phyloP scores from a whole-genome alignment of 1,140 invertebrate species.

The Polyergus mexicanus region DNA sequence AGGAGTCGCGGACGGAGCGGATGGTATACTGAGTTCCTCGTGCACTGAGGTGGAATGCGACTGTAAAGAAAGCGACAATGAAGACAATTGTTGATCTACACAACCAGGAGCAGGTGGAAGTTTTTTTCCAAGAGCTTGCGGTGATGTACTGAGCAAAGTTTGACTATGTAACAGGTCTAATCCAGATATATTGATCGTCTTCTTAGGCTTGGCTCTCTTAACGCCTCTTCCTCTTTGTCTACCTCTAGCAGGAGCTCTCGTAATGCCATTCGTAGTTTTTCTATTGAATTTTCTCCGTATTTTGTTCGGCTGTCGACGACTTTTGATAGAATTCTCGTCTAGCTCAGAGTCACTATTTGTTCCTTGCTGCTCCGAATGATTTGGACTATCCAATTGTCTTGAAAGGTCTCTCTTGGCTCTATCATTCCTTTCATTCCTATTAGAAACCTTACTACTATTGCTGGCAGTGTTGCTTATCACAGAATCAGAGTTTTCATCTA shows the following conservation, averaged over 20 bases:
- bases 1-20: conserved; percentile 92
- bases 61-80: conserved; percentile 88
- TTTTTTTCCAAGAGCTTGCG: conserved; percentile 90
- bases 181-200: conserved; percentile 92
- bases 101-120: conserved; percentile 94
- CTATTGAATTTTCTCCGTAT: conserved; percentile 85
- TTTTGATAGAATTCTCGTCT: conserved; percentile 79
- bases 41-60: conserved; percentile 89
- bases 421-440: conserved; percentile 79
- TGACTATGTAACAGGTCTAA: conserved; percentile 96
- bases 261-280: conserved; percentile 83
- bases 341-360: conserved; percentile 83
- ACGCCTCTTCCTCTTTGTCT: conserved; percentile 86
- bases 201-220: conserved; percentile 88
- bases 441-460: conserved; percentile 82
- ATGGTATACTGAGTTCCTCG: conserved; percentile 93
- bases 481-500: conserved; percentile 85
- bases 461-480: conserved; percentile 86
- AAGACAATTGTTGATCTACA: conserved; percentile 95
- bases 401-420: conserved; percentile 84
- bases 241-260: conserved; percentile 81
- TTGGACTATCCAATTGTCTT: conserved; percentile 83
- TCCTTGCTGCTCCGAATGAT: conserved; percentile 81
- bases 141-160: conserved; percentile 94
- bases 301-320: conserved; percentile 81